Evolutionary conservation across 2,113 vertebrate species (phyloP), one percentile per base, ranked within the genome.

Genomic region (Indicator maculatus): DNA sequence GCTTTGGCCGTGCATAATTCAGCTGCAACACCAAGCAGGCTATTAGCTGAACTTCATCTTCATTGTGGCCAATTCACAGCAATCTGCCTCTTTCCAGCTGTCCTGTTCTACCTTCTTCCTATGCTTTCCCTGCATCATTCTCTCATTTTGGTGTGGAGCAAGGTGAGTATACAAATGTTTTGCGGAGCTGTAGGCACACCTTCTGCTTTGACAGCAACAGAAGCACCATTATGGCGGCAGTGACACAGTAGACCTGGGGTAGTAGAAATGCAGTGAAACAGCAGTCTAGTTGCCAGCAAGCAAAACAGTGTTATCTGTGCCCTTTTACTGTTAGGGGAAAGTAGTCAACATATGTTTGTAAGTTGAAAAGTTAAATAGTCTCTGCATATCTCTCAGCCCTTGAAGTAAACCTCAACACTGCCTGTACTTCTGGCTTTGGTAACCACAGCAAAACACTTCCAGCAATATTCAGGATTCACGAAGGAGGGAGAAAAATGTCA

Each of bases 121-220:
- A 1, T 53, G 47, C 45, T 89, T 87, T 91, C 7, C 31, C 41
- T 36, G 19, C 0, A 0, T 33, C 30, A 27, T 76, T 1, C 0
- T 20, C 21, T 71, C 41, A 11, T 11, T 24, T 0, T 0, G 18
- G 12, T 44, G 58, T 85, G 53, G 17, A 58, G 20, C 0, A 0
- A 78, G 53, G 12, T 20, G n/a, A 69, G 53, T 81, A 4, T 13
- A 30, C 21, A 53, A 20, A 20, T 65, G 6, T 58, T 86, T 26
- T 63, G 13, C 26, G 41, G 26, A 50, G 41, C 64, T 26, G 12
- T 2, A 13, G 53, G 30, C 20, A 53, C 24, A 38, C 9, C 21
- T 33, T 23, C 73, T 79, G 39, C 61, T 67, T 31, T 39, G 11
- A 39, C 21, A 73, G 18, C 30, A 70, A 13, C 12, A 31, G 23